These are phyloP conservation scores for Piezodorus guildinii DNA, from an alignment of 1,140 invertebrate species.

Conservation along the genomic window DNA sequence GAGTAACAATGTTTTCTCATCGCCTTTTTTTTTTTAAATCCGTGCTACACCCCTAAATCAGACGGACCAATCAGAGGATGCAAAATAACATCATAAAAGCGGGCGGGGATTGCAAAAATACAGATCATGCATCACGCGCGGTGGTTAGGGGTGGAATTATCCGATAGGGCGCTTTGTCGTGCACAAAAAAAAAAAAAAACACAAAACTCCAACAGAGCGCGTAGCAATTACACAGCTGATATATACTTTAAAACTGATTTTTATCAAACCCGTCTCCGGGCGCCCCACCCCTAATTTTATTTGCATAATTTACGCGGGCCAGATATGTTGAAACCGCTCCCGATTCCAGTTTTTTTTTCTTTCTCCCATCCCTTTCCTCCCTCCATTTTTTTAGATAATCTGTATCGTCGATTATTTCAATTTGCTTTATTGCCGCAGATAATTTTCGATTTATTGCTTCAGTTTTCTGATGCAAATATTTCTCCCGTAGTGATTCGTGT, in stretches of 20 bases:
- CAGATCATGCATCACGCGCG: too few species aligned
- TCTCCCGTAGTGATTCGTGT: too few species aligned
- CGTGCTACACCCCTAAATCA: background rate
- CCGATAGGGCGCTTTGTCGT: too few species aligned
- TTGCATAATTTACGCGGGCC: constrained; percentile 9
- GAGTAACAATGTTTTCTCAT: too few species aligned
- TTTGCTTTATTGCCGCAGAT: too few species aligned
- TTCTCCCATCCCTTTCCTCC: background rate
- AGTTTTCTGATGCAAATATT: too few species aligned
- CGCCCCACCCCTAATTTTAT: background rate
- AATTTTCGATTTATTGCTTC: too few species aligned
- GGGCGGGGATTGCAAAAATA: constrained; percentile 15
- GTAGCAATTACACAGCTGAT: background rate
- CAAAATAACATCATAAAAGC: constrained; percentile 18
- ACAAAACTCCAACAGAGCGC: background rate
- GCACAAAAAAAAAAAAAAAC: too few species aligned
- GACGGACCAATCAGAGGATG: constrained; percentile 1
- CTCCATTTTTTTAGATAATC: too few species aligned
- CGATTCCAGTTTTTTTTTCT: background rate
- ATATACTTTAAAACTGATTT: constrained; percentile 21
- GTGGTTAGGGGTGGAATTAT: too few species aligned
- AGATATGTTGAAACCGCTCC: background rate
- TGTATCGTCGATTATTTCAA: too few species aligned
- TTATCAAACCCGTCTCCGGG: background rate
- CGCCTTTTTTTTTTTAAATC: too few species aligned